Evolutionary conservation across 2,797 vertebrate genomes (phyloP), one percentile per base, ranked within the genome.

Genomic region (Cryptoblepharus egeriae): DNA sequence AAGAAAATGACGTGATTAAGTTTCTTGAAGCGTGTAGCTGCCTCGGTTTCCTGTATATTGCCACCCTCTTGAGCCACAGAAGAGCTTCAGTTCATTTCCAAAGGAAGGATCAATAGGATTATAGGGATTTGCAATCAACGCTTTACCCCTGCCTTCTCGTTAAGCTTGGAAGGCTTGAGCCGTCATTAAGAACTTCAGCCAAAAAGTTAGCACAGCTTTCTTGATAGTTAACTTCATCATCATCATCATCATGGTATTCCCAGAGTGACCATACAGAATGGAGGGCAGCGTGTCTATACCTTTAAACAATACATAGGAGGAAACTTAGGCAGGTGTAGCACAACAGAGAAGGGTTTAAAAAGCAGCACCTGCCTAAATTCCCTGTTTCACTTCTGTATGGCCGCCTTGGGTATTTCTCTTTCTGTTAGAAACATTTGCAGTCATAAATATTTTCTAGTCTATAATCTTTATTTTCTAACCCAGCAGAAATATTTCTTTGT

Each of bases 61-160:
- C 93, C 92, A 90, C 92, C 92, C 90, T 92, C 92, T 91, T 91
- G 93, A 87, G 92, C 82, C 83, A 92, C 82, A 77, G 82, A 91
- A 92, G 87, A 88, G 91, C 90, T 92, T 92, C 91, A 18, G 90
- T 89, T 91, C 85, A 30, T 93, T 92, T 93, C 92, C 92, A 90
- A 93, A 90, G 91, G 89, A 93, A 90, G 91, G 94, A 96, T 97
- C 96, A 96, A 95, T 96, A 95, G 95, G 96, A 96, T 97, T 96
- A 97, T 92, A 92, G 91, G 94, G 49, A 95, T 96, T 96, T 96
- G 92, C 15, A 45, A 93, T 93, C 93, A 95, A 92, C 95, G 93
- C 94, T 94, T n/a, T 93, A 94, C 95, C 94, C 85, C 79, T 92
- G 93, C 93, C 94, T 96, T 93, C 95, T 95, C 94, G 92, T 95